Evolutionary conservation across 2,888 invertebrate species (phyloP), one percentile per base, ranked within the genome.

Genomic region (Erebia ligea): DNA sequence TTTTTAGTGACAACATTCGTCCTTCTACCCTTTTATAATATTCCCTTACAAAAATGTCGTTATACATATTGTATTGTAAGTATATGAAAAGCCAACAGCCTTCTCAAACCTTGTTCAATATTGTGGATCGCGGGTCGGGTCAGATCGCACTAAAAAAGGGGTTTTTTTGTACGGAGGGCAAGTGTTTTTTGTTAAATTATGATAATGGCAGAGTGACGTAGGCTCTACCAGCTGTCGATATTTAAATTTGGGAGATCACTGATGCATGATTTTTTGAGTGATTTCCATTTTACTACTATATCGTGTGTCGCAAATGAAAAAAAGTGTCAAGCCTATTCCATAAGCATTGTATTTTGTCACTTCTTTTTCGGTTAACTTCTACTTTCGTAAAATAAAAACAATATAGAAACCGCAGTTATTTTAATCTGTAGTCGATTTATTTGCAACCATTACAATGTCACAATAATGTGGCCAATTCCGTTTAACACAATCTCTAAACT

Each of bases 161-260:
- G 79, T 85, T 88, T 84, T 84, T 86, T 84, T 82, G 81, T 78
- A 81, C 77, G 66, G 75, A 82, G 84, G 83, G 83, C 79, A 84
- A 81, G 83, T 83, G 80, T 85, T 90, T 90, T 91, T 90, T 89
- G 88, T 87, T 86, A 87, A 89, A 89, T 91, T 92, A 92, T 92
- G 91, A 85, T 90, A 92, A 92, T 91, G 82, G 76, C 75, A 78
- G 81, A 86, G 84, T 86, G 91, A 87, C 87, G 87, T 85, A 83
- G 86, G 83, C 84, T 79, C 82, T 81, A 79, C 79, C 84, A 79
- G 85, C 86, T 86, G 85, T 86, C 86, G 84, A 91, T 89, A 91
- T 91, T 91, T 90, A 90, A 90, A 90, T 91, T 86, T 83, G 80
- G 79, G 78, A 81, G 76, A 81, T 81, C 81, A 81, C 81, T 81